Conservation (phyloP, 2,888 invertebrate species). For the Lacanobia oleracea region DNA sequence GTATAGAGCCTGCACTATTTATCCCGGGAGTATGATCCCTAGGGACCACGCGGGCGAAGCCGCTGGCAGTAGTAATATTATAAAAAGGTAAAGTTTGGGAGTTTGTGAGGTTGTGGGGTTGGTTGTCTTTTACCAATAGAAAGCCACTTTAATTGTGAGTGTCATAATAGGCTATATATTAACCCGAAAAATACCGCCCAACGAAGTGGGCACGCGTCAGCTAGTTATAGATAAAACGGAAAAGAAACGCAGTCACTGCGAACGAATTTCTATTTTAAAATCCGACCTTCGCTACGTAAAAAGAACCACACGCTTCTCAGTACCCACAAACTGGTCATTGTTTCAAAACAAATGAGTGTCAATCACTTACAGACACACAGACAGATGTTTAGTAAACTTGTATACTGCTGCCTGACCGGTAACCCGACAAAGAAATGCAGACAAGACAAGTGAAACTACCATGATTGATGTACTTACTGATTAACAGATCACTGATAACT, state of each 20-base stretch:
- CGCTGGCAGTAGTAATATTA: too few species aligned
- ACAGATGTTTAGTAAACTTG: conserved; percentile 57
- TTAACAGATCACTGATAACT: conserved; percentile 30
- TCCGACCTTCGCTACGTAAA: conserved; percentile 4
- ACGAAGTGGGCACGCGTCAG: too few species aligned
- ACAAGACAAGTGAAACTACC: conserved; percentile 39
- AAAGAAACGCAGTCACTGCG: background rate
- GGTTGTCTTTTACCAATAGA: too few species aligned
- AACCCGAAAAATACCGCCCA: too few species aligned
- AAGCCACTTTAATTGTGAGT: too few species aligned
- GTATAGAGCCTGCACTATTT: too few species aligned
- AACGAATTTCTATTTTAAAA: conserved; percentile 4
- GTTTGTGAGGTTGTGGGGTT: too few species aligned
- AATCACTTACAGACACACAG: conserved; percentile 34
- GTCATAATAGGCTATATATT: too few species aligned
- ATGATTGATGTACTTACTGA: conserved; percentile 51
- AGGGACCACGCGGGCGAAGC: too few species aligned
- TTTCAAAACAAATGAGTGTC: conserved; percentile 42
- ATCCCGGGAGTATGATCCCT: too few species aligned
- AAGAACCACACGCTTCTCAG: conserved; percentile 25
- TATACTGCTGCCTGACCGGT: conserved; percentile 8
- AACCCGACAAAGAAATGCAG: conserved; percentile 14
- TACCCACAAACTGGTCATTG: conserved; percentile 47
- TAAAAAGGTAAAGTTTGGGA: too few species aligned
- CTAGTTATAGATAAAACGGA: too few species aligned